Evolutionary conservation across 2,113 vertebrate genomes (phyloP).

Genomic region (Nannobrachium achirus): DNA sequence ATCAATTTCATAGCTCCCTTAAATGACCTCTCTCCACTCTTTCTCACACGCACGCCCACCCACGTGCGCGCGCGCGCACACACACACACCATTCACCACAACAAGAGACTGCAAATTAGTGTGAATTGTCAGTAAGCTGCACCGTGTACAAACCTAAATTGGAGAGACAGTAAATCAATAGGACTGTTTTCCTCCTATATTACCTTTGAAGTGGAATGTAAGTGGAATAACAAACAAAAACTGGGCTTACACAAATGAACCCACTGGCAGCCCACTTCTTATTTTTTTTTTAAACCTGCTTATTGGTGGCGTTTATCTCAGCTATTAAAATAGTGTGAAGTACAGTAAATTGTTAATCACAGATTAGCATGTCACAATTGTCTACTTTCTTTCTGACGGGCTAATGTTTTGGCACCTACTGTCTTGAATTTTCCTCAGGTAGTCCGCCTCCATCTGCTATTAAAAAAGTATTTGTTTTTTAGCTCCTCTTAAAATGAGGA

Average conservation of each 20-base stretch:
- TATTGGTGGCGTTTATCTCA: not conserved
- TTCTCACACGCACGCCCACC: too few species aligned
- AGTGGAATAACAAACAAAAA: slow-evolving; percentile 7
- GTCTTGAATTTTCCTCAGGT: not conserved
- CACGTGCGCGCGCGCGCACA: too few species aligned
- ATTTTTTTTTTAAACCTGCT: too few species aligned
- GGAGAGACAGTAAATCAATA: slow-evolving; percentile 59
- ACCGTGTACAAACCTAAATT: slow-evolving; percentile 57
- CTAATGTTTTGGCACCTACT: not conserved
- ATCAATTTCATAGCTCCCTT: slow-evolving; percentile 39
- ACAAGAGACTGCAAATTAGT: slow-evolving; percentile 28
- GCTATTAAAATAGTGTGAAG: slow-evolving; percentile 9
- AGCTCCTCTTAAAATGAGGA: slow-evolving; percentile 35
- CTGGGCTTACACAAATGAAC: slow-evolving; percentile 6
- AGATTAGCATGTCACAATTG: not conserved
- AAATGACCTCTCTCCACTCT: slow-evolving; percentile 14
- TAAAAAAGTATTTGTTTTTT: not conserved
- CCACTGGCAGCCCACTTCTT: not conserved
- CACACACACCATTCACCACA: slow-evolving; percentile 2
- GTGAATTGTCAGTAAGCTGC: slow-evolving; percentile 57
- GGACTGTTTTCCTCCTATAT: slow-evolving; percentile 30
- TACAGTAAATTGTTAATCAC: slow-evolving; percentile 6
- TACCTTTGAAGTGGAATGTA: slow-evolving; percentile 12
- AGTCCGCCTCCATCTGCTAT: not conserved
- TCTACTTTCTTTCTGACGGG: not conserved